Evolutionary conservation across 2,113 vertebrate genomes (phyloP).

Genomic region (Ibidorhyncha struthersii): DNA sequence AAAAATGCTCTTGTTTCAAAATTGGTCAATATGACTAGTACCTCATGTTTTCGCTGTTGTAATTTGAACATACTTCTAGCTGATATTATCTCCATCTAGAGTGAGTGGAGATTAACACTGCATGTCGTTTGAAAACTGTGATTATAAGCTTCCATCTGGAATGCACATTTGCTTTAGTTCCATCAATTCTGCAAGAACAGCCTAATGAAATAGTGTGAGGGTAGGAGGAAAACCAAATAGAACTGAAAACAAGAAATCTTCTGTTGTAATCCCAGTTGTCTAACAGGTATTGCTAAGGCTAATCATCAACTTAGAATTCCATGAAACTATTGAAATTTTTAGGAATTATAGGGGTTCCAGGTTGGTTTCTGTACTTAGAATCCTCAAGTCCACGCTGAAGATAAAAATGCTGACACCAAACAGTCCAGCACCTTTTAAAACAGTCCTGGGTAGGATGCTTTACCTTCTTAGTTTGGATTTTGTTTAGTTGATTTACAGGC

Average conservation of each 20-base stretch:
- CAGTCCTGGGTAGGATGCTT: not conserved
- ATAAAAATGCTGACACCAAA: not conserved
- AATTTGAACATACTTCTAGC: not conserved
- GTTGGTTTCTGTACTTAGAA: not conserved
- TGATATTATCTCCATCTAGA: not conserved
- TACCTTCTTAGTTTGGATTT: not conserved
- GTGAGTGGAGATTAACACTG: not conserved
- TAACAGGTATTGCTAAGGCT: not conserved
- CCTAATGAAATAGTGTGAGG: not conserved
- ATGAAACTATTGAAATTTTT: not conserved
- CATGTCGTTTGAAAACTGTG: not conserved
- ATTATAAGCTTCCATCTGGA: constrained; percentile 1
- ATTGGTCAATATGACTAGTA: not conserved
- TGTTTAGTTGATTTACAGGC: not conserved
- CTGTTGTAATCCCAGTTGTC: not conserved
- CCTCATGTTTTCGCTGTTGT: not conserved
- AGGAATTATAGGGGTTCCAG: not conserved
- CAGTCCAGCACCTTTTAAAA: not conserved
- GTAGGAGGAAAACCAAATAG: not conserved
- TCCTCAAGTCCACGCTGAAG: not conserved
- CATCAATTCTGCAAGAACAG: not conserved
- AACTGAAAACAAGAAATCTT: not conserved
- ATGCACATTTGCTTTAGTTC: not conserved
- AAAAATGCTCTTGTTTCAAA: not conserved
- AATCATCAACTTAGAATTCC: not conserved